Percentiles rank a stretch among this genome's conserved stretches.
Evolutionary conservation across 2,113 vertebrate genomes (phyloP).

Genomic region (Seriola dumerili): DNA sequence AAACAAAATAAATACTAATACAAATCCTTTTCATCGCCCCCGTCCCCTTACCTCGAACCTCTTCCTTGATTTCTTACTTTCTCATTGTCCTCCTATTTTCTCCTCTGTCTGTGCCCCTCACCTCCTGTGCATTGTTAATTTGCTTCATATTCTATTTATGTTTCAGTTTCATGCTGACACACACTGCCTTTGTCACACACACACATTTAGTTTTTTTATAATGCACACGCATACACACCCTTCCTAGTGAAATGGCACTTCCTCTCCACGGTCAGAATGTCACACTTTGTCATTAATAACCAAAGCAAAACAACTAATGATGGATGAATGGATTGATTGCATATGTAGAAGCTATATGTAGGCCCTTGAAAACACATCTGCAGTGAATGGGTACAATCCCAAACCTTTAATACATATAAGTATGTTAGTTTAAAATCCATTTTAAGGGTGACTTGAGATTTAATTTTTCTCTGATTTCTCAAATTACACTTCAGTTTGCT

Average conservation of each 20-base stretch:
- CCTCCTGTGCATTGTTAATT: constrained; percentile 23
- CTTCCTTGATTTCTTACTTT: background rate
- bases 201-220: background rate
- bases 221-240: background rate
- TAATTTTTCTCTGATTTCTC: too few species aligned
- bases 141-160: constrained; percentile 29
- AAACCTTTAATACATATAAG: too few species aligned
- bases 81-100: background rate
- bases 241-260: background rate
- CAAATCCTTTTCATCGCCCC: background rate
- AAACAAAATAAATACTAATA: background rate
- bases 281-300: constrained; percentile 34
- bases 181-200: background rate
- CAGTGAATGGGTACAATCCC: too few species aligned
- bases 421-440: background rate
- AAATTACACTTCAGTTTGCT: too few species aligned
- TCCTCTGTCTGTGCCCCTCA: background rate
- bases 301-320: constrained; percentile 7
- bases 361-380: background rate
- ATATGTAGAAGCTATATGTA: background rate
- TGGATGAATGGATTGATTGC: background rate
- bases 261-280: constrained; percentile 34
- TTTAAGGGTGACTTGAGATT: background rate
- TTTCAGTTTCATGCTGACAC: constrained; percentile 22
- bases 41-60: background rate